Base-by-base conservation (phyloP, 1,140 invertebrate species). In the Drosophila auraria region DNA sequence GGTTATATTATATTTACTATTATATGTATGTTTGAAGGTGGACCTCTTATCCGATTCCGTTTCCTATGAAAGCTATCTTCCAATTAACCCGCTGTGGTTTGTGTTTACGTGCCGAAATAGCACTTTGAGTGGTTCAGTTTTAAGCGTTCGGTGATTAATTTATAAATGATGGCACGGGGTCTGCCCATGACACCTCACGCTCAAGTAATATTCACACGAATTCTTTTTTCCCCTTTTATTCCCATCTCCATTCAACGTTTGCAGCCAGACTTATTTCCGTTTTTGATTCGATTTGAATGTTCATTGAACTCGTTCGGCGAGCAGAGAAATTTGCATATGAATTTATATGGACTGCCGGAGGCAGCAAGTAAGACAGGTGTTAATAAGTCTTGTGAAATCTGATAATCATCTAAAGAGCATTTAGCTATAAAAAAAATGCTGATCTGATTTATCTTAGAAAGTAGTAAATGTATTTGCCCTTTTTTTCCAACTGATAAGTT, bases 241-340 rank as follows among this genome's bases (percentile, higher is more conserved):
- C 4, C 53, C 33, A 23, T 1, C 30, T 54, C 27, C 44, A 70
- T 71, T 49, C 33, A 71, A 30, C 23, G 17, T 4, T 40, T 69
- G 51, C 14, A 23, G 50, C 6, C 68, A 44, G 70, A 61, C 30
- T 61, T 51, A 23, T 60, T 60, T 73, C 47, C 71, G 70, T 36
- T 42, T 61, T 25, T 15, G 56, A 61, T 45, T 38, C 36, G 30
- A 44, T 23, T 44, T 23, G 54, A 60, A 42, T 73, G 70, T 73
- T 72, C 68, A 60, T 72, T 73, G 69, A 74, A 74, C 71, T 74
- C 71, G 71, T 60, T 73, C 53, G 14, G 38, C 2, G 47, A 4
- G n/a, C 20, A 50, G 12, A 11, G 12, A n/a, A 54, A 70, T 68
- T 70, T 54, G 63, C 68, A 71, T 71, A 71, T 33, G 60, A 40